These are phyloP conservation scores for Xylota segnis DNA, from an alignment of 2,888 invertebrate species.

Conservation along the genomic window DNA sequence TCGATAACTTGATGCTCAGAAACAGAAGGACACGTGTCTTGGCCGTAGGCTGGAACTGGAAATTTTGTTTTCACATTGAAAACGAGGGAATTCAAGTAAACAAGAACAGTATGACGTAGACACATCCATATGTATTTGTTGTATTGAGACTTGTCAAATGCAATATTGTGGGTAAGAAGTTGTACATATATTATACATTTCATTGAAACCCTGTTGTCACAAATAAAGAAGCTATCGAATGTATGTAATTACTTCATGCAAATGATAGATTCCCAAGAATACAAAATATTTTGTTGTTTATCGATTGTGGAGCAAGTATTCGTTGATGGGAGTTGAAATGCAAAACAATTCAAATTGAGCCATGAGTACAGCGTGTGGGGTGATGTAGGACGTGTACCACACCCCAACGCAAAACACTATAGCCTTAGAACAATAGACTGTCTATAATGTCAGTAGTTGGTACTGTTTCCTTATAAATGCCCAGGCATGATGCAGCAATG, in stretches of 20 bases:
- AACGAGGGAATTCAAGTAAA: not conserved
- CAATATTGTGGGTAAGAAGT: not conserved
- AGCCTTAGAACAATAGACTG: too few species aligned
- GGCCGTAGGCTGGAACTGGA: slow-evolving; percentile 3
- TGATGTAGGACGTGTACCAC: too few species aligned
- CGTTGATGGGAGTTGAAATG: not conserved
- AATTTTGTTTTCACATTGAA: slow-evolving; percentile 1
- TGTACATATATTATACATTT: not conserved
- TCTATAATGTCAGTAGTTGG: too few species aligned
- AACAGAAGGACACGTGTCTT: slow-evolving; percentile 17
- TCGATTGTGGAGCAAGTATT: not conserved
- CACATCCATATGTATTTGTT: too few species aligned
- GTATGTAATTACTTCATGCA: not conserved
- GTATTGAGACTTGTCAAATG: too few species aligned
- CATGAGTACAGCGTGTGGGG: too few species aligned
- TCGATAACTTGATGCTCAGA: not conserved
- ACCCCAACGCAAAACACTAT: too few species aligned
- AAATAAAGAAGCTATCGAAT: slow-evolving; percentile 6
- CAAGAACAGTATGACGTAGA: too few species aligned
- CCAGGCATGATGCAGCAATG: too few species aligned
- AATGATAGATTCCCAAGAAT: slow-evolving; percentile 1
- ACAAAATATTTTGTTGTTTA: not conserved
- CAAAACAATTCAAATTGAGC: too few species aligned
- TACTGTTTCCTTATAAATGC: too few species aligned
- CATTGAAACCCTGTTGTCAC: not conserved